phyloP scores from a whole-genome alignment of 2,113 vertebrate genomes.

The Climacteris rufus region DNA sequence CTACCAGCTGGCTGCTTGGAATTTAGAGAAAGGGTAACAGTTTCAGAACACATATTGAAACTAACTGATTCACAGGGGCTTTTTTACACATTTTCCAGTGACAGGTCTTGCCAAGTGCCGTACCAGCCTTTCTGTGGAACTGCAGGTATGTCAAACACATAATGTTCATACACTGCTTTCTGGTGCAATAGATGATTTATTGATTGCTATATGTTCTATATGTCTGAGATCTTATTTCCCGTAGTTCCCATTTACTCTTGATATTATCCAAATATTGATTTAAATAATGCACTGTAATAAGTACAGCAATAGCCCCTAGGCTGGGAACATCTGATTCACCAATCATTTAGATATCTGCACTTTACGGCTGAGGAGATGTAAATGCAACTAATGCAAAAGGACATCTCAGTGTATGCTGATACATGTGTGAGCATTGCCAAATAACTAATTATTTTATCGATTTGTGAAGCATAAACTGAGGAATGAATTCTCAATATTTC shows the following conservation, averaged over 20 bases:
- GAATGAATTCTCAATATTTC: not conserved
- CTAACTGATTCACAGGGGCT: not conserved
- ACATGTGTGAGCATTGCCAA: not conserved
- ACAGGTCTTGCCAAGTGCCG: not conserved
- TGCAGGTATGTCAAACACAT: not conserved
- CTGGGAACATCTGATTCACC: not conserved
- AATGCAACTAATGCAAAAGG: not conserved
- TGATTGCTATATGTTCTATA: not conserved
- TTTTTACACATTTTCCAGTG: not conserved
- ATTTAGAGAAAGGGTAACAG: not conserved
- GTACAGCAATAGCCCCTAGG: not conserved
- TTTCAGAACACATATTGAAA: not conserved
- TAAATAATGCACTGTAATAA: not conserved
- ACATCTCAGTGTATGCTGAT: not conserved
- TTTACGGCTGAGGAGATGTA: not conserved
- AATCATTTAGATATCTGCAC: not conserved
- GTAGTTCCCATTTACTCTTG: not conserved
- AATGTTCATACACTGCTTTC: not conserved
- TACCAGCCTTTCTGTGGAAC: not conserved
- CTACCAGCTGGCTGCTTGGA: not conserved
- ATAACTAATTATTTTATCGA: not conserved
- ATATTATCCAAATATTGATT: slow-evolving; percentile 1
- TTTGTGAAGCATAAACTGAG: not conserved
- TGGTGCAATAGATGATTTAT: not conserved
- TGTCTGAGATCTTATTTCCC: not conserved